Evolutionary conservation across 2,888 invertebrate species (phyloP).

Genomic region (Abrostola triplasia): DNA sequence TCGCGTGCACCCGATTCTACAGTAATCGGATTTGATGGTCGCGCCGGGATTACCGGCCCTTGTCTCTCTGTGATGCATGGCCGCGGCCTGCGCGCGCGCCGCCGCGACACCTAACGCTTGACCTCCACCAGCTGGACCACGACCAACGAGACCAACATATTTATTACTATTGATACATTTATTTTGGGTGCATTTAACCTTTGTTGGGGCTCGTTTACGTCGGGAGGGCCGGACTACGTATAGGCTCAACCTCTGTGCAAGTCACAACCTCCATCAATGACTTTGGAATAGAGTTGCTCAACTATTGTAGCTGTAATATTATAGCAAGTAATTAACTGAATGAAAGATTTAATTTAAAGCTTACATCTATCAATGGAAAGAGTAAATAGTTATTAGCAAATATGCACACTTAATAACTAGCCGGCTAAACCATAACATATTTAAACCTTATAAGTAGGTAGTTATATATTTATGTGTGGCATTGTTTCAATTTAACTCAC

Average conservation of each 20-base stretch:
- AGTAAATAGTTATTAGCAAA: no score
- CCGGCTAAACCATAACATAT: no score
- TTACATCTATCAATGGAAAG: no score
- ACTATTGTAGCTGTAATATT: not conserved
- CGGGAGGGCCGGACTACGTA: slow-evolving; percentile 27
- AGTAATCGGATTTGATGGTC: slow-evolving; percentile 80
- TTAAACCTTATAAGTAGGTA: no score
- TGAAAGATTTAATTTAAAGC: not conserved
- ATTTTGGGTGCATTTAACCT: slow-evolving; percentile 28
- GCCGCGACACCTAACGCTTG: slow-evolving; percentile 14
- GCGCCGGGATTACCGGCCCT: slow-evolving; percentile 51
- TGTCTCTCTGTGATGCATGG: slow-evolving; percentile 49
- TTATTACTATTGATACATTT: no score
- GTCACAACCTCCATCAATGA: slow-evolving; percentile 25
- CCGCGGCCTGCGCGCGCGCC: slow-evolving; percentile 10
- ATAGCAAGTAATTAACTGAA: not conserved
- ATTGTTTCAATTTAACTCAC: no score
- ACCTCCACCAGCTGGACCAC: slow-evolving; percentile 5
- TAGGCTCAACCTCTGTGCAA: slow-evolving; percentile 24
- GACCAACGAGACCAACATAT: slow-evolving; percentile 23
- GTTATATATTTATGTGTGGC: no score
- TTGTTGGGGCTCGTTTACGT: slow-evolving; percentile 39
- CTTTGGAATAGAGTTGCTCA: not conserved
- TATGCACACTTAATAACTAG: not conserved
- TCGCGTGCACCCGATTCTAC: slow-evolving; percentile 79